These are phyloP conservation scores for Cyphomyrus discorhynchus DNA, from an alignment of 2,113 vertebrate species.

Conservation along the genomic window DNA sequence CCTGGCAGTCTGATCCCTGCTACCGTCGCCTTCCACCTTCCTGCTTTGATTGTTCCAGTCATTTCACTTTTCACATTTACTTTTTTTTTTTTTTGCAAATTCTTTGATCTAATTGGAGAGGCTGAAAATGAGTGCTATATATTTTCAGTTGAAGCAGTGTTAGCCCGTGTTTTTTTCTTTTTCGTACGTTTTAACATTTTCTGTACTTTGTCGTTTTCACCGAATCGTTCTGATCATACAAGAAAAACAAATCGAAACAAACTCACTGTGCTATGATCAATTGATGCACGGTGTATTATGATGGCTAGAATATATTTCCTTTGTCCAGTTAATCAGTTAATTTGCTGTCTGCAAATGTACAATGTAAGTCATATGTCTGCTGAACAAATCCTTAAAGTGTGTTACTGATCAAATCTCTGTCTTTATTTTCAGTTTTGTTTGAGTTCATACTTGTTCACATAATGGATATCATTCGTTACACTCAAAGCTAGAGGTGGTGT, in stretches of 20 bases:
- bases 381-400: conserved; percentile 11
- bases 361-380: not conserved
- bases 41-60: not conserved
- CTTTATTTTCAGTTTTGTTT: conserved; percentile 1
- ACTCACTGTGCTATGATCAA: conserved; percentile 9
- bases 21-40: not conserved
- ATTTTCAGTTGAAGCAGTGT: not conserved
- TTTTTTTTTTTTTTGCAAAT: not conserved
- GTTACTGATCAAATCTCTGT: not conserved
- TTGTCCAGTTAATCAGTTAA: conserved; percentile 11
- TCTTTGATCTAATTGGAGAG: not conserved
- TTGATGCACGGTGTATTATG: not conserved
- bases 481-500: not conserved
- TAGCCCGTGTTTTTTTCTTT: not conserved
- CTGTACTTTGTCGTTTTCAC: not conserved
- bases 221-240: not conserved
- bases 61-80: not conserved
- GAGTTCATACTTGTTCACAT: not conserved
- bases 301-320: not conserved
- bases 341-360: not conserved
- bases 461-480: not conserved
- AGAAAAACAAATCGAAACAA: not conserved
- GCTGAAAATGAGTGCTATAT: not conserved
- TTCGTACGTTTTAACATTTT: not conserved
- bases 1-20: not conserved